A percentile compares a stretch with the other conserved stretches of the same genome.
Conservation (phyloP, 2,888 invertebrate species). For the Stegana nigrithorax region DNA sequence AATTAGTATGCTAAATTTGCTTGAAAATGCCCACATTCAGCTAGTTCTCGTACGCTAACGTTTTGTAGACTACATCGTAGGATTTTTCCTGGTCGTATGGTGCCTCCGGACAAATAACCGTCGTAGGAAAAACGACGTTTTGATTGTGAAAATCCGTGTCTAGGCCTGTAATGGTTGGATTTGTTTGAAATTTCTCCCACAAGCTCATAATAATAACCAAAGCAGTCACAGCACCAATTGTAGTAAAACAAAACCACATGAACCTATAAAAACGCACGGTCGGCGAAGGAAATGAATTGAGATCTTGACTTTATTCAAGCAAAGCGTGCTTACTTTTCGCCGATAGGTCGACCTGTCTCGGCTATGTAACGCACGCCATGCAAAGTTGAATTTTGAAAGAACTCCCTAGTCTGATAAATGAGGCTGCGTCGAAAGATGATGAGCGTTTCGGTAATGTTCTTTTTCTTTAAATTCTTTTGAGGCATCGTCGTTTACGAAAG, state of each 20-base stretch:
- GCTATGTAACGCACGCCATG: constrained; percentile 85
- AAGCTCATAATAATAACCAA: constrained; percentile 81
- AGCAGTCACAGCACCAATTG: constrained; percentile 77
- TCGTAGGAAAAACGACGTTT: constrained; percentile 81
- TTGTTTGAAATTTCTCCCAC: constrained; percentile 86
- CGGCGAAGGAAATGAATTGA: background rate
- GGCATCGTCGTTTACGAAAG: constrained; percentile 52
- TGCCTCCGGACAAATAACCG: constrained; percentile 74
- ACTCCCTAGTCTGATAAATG: constrained; percentile 78
- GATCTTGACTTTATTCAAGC: background rate
- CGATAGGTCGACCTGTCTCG: constrained; percentile 79
- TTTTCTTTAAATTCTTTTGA: constrained; percentile 39
- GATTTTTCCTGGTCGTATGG: constrained; percentile 71
- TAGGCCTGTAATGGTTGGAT: constrained; percentile 84
- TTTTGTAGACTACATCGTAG: constrained; percentile 52
- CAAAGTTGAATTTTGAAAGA: constrained; percentile 81
- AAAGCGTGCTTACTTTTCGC: constrained; percentile 75
- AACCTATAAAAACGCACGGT: constrained; percentile 70
- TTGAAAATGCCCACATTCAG: background rate
- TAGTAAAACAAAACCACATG: constrained; percentile 83
- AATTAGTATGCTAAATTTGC: background rate
- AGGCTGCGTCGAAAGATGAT: constrained; percentile 73
- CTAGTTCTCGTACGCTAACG: constrained; percentile 56
- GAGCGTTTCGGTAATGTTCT: constrained; percentile 44
- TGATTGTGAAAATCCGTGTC: constrained; percentile 86